Evolutionary conservation across 2,113 vertebrate species (phyloP), one percentile per base, ranked within the genome.

Genomic region (Nesogale talazaci): DNA sequence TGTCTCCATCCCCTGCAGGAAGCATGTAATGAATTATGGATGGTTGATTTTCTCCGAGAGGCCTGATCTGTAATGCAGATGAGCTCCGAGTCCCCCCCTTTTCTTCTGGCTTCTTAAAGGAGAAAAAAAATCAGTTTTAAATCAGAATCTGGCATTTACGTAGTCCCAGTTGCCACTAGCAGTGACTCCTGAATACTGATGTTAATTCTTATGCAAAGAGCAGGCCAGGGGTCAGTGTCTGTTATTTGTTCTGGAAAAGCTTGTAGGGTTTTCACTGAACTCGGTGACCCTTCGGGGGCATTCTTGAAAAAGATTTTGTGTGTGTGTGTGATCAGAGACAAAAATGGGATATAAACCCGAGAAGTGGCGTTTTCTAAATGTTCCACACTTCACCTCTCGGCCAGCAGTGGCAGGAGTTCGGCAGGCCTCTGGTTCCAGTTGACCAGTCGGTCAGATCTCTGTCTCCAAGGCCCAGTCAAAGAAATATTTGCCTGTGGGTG

Each of bases 1-100:
- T 94, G 98, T 98, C 97, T 98, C 97, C 88, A 97, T 97, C 98
- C 98, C 98, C 98, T 83, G 98, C 98, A 98, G 98, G 98, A 99
- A 98, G 98, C 98, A 97, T 97, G 98, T 98, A 95, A 99, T 99
- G 99, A 99, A 99, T 99, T 99, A 99, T 99, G 99, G 99, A 99
- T 99, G 98, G 97, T 96, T 98, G 98, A 96, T 98, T 98, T 98
- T 98, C 98, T 98, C 95, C 90, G 97, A 98, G 98, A 98, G 97
- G 96, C 96, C 98, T 98, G 98, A 99, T 99, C 98, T 99, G 98
- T 98, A 98, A 99, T 99, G 98, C 98, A 99, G 98, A 99, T 99
- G 98, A 99, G 98, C 97, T 95, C 96, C 95, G 86, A 94, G 93
- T 70, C 95, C 88, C 92, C 94, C 46, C 95, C 95, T 96, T 97